Evolutionary conservation across 37 sponge, comb jelly and placozoan species (phyloP), one percentile per base, ranked within the genome.

Genomic region (Haliclona indistincta): DNA sequence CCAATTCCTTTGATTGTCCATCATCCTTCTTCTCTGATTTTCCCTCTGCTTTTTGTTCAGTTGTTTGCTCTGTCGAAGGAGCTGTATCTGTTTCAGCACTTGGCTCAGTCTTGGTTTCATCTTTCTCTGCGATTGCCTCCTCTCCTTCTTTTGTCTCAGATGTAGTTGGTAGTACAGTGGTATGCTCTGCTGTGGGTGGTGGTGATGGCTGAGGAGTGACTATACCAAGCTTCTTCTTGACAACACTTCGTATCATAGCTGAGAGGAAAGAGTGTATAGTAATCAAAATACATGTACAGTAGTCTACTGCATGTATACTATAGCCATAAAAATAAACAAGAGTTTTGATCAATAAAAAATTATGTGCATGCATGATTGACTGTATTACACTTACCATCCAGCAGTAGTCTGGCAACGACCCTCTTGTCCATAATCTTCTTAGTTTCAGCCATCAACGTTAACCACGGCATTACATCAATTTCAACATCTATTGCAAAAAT

Each of bases 361-460:
- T 15, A n/a, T 25, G 30, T 63, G 29, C 32, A 28, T 61, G 29
- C 32, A 28, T 61, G 4, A 22, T 60, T 8, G 8, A 30, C 13
- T 71, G 11, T 23, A 49, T 17, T 63, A 37, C 17, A 36, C 85
- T 74, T 36, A 89, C 90, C 75, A 85, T 95, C 96, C 47, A 95
- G 71, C 65, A 95, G 17, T 22, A 54, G 38, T 54, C 97, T 83
- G 6, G 97, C 87, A 32, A 82, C 55, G 1, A 89, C 35, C 33
- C 77, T 84, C 69, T 94, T 82, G 60, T 67, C 70, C 35, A 94
- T 73, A 39, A 68, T 65, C 67, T 80, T 78, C 70, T 84, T 70
- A 22, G 91, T 85, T 70, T 79, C 70, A 34, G 70, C 91, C 93
- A 94, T 75, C 67, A 97, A n/a, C 93, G 92, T 75, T 63, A 97